These are phyloP conservation scores for Automeris io DNA, from an alignment of 2,888 invertebrate species.

Conservation along the genomic window DNA sequence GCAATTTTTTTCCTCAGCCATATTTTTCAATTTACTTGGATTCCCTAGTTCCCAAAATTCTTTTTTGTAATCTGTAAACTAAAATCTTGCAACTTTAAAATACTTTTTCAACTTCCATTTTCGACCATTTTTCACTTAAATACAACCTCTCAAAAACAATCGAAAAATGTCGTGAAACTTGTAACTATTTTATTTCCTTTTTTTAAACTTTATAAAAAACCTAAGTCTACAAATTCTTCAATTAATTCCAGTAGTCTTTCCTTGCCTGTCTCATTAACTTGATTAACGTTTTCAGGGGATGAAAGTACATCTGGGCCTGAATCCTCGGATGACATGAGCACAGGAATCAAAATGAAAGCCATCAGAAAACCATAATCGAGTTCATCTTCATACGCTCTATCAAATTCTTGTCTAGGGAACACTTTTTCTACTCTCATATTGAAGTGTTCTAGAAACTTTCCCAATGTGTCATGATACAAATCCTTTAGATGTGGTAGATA, in stretches of 20 bases:
- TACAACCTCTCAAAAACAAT: too few relatives aligned
- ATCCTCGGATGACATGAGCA: slow-evolving; percentile 13
- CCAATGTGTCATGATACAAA: slow-evolving; percentile 29
- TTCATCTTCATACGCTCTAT: slow-evolving; percentile 26
- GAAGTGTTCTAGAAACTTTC: slow-evolving; percentile 28
- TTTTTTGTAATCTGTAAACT: too few relatives aligned
- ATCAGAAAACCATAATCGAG: slow-evolving; percentile 33
- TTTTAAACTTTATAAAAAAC: slow-evolving; percentile 10
- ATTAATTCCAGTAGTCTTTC: slow-evolving; percentile 21
- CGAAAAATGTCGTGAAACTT: too few relatives aligned
- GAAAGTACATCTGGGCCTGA: slow-evolving; percentile 11
- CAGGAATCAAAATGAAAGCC: slow-evolving; percentile 19
- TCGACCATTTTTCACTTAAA: too few relatives aligned
- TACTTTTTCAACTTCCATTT: too few relatives aligned
- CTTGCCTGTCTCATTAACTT: slow-evolving; percentile 14
- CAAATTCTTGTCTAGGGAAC: slow-evolving; percentile 30
- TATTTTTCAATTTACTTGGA: too few relatives aligned
- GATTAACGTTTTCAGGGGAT: slow-evolving; percentile 11
- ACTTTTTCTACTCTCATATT: slow-evolving; percentile 22
- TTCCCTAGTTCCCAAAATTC: too few relatives aligned
- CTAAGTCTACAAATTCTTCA: slow-evolving; percentile 29
- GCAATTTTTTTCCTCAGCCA: too few relatives aligned
- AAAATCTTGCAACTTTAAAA: too few relatives aligned
- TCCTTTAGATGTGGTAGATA: slow-evolving; percentile 32
- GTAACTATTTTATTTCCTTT: too few relatives aligned